These are phyloP conservation scores for Lynx canadensis DNA, from an alignment of 2,113 vertebrate species.

Conservation along the genomic window DNA sequence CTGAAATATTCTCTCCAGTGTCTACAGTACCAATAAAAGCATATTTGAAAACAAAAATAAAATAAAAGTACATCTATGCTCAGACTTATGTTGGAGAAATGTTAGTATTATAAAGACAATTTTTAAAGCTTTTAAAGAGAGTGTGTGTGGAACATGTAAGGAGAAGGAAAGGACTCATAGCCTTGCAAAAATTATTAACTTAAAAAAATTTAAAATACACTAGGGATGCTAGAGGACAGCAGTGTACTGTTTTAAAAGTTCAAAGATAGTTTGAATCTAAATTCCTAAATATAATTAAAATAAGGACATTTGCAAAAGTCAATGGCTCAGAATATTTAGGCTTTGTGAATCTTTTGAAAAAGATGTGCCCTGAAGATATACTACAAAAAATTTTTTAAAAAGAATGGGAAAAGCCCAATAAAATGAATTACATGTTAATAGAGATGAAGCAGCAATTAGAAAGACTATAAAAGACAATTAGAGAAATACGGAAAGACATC, in stretches of 20 bases:
- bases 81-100: neutral
- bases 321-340: neutral
- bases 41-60: neutral
- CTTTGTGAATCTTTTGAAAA: neutral
- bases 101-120: neutral
- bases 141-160: neutral
- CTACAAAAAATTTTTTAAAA: neutral
- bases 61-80: neutral
- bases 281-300: neutral
- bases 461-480: neutral
- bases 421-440: neutral
- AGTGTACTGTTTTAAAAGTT: neutral
- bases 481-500: neutral
- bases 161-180: neutral
- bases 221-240: neutral
- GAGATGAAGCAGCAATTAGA: neutral
- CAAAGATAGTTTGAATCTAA: neutral
- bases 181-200: neutral
- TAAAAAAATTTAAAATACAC: neutral
- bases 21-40: neutral
- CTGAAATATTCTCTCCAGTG: neutral
- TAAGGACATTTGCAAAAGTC: neutral
- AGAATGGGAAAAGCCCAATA: neutral
- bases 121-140: neutral
- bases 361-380: neutral